phyloP scores from a whole-genome alignment of 1,140 invertebrate species.

The Euwallacea fornicatus region DNA sequence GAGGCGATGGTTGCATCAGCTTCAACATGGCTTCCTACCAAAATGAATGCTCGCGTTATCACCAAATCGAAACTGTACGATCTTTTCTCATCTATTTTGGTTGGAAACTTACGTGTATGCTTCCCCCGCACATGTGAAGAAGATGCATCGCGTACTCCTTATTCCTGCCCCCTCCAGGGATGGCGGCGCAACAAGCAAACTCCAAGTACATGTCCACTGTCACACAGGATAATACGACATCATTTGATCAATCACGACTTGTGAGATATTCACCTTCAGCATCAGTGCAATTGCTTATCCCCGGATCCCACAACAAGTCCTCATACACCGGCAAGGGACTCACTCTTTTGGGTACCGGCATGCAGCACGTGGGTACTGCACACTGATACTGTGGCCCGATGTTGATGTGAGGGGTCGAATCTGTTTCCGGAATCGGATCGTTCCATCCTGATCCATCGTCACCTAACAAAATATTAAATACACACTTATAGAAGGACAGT shows the following conservation, averaged over 20 bases:
- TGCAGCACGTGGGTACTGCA: conserved; percentile 58
- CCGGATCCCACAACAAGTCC: conserved; percentile 85
- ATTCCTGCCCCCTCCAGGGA: conserved; percentile 88
- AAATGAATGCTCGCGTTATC: conserved; percentile 8
- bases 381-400: conserved; percentile 89
- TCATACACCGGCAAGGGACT: conserved; percentile 60
- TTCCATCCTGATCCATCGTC: conserved; percentile 45
- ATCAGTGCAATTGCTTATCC: conserved; percentile 70
- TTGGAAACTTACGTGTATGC: conserved; percentile 72
- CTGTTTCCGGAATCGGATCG: conserved; percentile 56
- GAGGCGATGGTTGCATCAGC: conserved; percentile 70
- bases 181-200: conserved; percentile 88
- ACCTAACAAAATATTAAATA: conserved; percentile 30
- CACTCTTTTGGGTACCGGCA: conserved; percentile 47
- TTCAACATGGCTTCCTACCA: conserved; percentile 78
- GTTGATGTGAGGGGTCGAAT: conserved; percentile 76
- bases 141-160: conserved; percentile 93
- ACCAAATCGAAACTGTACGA: not conserved
- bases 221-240: conserved; percentile 25
- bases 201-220: conserved; percentile 85
- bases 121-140: conserved; percentile 81
- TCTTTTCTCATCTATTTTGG: not conserved
- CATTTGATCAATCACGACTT: not conserved
- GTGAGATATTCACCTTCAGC: conserved; percentile 65
- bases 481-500: not conserved